These are phyloP conservation scores for Myotis brandtii DNA, from an alignment of 2,113 vertebrate species.

Conservation along the genomic window DNA sequence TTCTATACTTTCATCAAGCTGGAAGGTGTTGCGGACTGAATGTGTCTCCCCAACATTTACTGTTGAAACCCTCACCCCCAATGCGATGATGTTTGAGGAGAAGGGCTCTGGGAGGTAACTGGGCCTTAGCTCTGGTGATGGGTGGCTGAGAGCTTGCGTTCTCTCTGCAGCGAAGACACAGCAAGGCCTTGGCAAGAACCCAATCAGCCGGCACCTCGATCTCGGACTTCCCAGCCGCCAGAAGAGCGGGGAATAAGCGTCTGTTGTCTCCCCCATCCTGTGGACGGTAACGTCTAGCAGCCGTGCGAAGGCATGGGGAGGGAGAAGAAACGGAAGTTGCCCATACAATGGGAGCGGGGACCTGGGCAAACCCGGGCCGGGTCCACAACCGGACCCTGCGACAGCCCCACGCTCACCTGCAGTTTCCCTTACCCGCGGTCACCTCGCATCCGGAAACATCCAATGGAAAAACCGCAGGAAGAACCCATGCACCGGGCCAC, in stretches of 20 bases:
- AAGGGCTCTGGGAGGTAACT: not conserved
- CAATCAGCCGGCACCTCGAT: not conserved
- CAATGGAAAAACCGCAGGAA: not conserved
- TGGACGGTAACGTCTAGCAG: not conserved
- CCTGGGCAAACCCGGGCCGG: not conserved
- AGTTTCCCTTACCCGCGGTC: not conserved
- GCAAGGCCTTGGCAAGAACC: too few relatives aligned
- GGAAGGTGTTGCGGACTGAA: not conserved
- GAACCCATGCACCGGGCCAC: too few relatives aligned
- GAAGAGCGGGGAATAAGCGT: not conserved
- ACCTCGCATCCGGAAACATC: rapidly evolving
- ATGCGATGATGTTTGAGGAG: not conserved
- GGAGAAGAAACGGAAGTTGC: not conserved
- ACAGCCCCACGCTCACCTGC: not conserved
- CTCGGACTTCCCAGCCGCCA: not conserved
- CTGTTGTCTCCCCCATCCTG: not conserved
- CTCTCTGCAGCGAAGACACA: not conserved
- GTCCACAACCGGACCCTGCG: not conserved
- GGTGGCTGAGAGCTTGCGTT: not conserved
- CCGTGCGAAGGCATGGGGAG: not conserved
- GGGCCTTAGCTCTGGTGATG: not conserved
- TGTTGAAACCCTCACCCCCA: not conserved
- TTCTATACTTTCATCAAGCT: not conserved
- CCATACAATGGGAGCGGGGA: not conserved
- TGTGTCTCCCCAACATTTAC: not conserved